Percentiles rank a stretch among this genome's conserved stretches.
These are phyloP conservation scores for Enteromius paludinosus DNA, from an alignment of 2,797 vertebrate species.

Conservation along the genomic window DNA sequence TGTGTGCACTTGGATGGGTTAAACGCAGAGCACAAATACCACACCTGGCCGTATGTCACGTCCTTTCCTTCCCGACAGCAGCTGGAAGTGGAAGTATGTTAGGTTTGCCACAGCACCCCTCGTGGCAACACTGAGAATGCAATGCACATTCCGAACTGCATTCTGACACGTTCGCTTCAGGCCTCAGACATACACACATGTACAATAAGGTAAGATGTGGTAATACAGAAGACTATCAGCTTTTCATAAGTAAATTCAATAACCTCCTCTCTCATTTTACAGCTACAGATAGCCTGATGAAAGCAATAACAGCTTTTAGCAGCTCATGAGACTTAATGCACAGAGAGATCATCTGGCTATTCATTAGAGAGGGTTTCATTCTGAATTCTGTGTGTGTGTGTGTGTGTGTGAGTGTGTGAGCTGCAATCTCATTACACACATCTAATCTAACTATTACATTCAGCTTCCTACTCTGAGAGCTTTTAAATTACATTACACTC, in stretches of 20 bases:
- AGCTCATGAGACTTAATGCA: constrained; percentile 34
- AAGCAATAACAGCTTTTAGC: constrained; percentile 50
- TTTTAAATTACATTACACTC: constrained; percentile 48
- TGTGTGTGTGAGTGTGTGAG: background rate
- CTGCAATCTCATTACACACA: constrained; percentile 44
- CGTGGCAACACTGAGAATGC: constrained; percentile 7
- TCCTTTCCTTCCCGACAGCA: background rate
- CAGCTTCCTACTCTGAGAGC: constrained; percentile 33
- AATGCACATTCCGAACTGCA: background rate
- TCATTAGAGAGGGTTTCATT: constrained; percentile 47
- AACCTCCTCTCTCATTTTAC: constrained; percentile 32
- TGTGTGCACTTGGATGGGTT: too few relatives aligned
- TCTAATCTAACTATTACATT: constrained; percentile 39
- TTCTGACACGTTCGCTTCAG: background rate
- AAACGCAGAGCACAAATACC: too few relatives aligned
- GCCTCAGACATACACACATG: background rate
- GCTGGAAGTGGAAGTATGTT: background rate
- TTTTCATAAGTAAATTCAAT: constrained; percentile 47
- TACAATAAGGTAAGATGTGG: constrained; percentile 12
- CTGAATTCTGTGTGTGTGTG: constrained; percentile 17
- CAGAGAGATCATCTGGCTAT: constrained; percentile 42
- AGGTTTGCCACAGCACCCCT: background rate
- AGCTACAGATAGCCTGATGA: constrained; percentile 40
- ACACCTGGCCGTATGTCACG: too few relatives aligned
- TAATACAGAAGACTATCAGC: constrained; percentile 17